Conservation (phyloP, 2,113 vertebrate species). For the Clinocottus analis region DNA sequence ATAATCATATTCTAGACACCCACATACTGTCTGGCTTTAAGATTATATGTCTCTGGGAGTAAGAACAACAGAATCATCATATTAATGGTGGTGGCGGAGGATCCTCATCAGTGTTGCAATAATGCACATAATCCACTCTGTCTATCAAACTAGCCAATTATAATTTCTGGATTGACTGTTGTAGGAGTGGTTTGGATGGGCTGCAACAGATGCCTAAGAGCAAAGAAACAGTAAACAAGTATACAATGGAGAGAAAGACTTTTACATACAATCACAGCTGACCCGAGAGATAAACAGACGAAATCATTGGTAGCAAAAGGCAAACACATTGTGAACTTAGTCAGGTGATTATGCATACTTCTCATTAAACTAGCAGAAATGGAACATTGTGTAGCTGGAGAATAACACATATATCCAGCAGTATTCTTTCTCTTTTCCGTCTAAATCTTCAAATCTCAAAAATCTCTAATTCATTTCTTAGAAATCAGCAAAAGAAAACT, state of each 20-base stretch:
- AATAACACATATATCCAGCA: background rate
- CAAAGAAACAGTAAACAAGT: slow-evolving; percentile 44
- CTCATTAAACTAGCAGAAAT: background rate
- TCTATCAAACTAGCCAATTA: slow-evolving; percentile 72
- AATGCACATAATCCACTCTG: slow-evolving; percentile 73
- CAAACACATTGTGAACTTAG: background rate
- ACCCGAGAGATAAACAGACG: slow-evolving; percentile 5
- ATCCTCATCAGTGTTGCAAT: slow-evolving; percentile 59
- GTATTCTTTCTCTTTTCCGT: background rate
- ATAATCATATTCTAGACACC: slow-evolving; percentile 77
- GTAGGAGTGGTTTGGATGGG: slow-evolving; percentile 47
- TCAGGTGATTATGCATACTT: background rate
- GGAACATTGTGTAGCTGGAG: background rate
- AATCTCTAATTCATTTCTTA: background rate
- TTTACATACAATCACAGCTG: slow-evolving; percentile 12
- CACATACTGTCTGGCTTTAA: slow-evolving; percentile 61
- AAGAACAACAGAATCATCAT: slow-evolving; percentile 75
- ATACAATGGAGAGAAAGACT: slow-evolving; percentile 21
- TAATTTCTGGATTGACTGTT: slow-evolving; percentile 32
- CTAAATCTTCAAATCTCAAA: background rate
- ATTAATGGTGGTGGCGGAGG: slow-evolving; percentile 67
- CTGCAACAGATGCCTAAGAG: slow-evolving; percentile 60
- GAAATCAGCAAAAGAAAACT: background rate
- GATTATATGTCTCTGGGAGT: slow-evolving; percentile 66
- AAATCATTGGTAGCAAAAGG: slow-evolving; percentile 17